Evolutionary conservation across 2,113 vertebrate genomes (phyloP).

Genomic region (Pangasianodon hypophthalmus): DNA sequence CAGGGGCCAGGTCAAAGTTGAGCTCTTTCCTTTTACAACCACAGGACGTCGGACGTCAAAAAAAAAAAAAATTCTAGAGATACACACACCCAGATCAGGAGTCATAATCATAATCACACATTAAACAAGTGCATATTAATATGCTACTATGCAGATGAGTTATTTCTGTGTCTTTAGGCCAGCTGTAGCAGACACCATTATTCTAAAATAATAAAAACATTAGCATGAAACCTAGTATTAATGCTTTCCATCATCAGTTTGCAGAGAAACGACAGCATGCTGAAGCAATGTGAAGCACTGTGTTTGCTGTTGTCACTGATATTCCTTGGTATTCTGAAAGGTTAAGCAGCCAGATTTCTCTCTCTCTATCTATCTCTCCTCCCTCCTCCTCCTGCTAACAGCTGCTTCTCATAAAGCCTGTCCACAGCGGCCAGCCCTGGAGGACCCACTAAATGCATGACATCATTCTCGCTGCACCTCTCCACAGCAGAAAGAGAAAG

Average conservation of each 20-base stretch:
- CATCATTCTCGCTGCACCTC: conserved; percentile 65
- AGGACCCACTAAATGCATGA: conserved; percentile 69
- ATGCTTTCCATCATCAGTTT: neutral
- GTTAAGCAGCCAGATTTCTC: conserved; percentile 21
- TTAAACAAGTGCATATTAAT: neutral
- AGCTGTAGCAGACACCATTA: neutral
- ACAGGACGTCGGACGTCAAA: neutral
- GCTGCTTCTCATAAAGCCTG: conserved; percentile 76
- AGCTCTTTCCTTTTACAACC: neutral
- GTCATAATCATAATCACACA: conserved; percentile 2
- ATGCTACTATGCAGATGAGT: neutral
- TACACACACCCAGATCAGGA: conserved; percentile 5
- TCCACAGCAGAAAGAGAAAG: conserved; percentile 18
- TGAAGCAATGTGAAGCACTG: neutral
- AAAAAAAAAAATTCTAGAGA: neutral
- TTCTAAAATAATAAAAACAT: neutral
- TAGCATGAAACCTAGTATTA: neutral
- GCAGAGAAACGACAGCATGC: neutral
- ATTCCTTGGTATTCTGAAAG: conserved; percentile 16
- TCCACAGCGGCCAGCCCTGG: conserved; percentile 60
- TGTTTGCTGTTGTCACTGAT: conserved; percentile 24
- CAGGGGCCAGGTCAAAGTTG: conserved; percentile 30
- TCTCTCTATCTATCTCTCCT: conserved; percentile 33
- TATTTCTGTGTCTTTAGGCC: neutral
- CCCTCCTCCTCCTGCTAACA: conserved; percentile 63